phyloP scores from a whole-genome alignment of 2,888 invertebrate species.

The Ypsolopha sequella region DNA sequence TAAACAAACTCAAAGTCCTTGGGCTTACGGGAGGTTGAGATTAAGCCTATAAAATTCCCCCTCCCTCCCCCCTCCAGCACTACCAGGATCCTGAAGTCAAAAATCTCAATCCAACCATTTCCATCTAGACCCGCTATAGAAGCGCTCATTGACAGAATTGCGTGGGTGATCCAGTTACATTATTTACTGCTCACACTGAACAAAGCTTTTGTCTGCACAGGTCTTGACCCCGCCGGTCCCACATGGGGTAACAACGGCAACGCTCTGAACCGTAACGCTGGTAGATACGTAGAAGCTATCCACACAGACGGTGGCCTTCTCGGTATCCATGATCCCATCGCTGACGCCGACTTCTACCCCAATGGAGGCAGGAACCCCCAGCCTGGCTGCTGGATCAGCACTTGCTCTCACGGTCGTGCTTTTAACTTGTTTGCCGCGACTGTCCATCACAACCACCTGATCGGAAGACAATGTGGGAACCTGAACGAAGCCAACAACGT shows the following conservation, averaged over 20 bases:
- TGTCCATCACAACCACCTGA: constrained; percentile 31
- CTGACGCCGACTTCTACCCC: constrained; percentile 46
- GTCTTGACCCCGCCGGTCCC: constrained; percentile 40
- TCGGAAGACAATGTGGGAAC: constrained; percentile 29
- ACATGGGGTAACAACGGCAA: constrained; percentile 24
- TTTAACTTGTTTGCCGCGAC: constrained; percentile 35
- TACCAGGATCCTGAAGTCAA: too few relatives aligned
- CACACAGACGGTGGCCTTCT: constrained; percentile 22
- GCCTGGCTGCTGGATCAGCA: constrained; percentile 38
- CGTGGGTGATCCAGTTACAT: not conserved
- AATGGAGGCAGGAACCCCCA: constrained; percentile 46
- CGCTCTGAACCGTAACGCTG: constrained; percentile 9
- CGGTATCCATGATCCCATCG: constrained; percentile 38
- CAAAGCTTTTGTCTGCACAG: constrained; percentile 4
- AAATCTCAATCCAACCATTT: too few relatives aligned
- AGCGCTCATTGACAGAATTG: too few relatives aligned
- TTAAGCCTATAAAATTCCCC: too few relatives aligned
- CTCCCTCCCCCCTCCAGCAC: too few relatives aligned
- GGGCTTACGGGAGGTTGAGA: too few relatives aligned
- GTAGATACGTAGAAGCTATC: constrained; percentile 26
- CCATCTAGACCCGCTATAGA: too few relatives aligned
- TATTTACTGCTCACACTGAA: not conserved
- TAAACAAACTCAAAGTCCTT: too few relatives aligned
- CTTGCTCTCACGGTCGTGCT: constrained; percentile 43
- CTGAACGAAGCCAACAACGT: constrained; percentile 25